A percentile compares a stretch with the other conserved stretches of the same genome.
Evolutionary conservation across 2,888 invertebrate species (phyloP).

Genomic region (Ditula angustiorana): DNA sequence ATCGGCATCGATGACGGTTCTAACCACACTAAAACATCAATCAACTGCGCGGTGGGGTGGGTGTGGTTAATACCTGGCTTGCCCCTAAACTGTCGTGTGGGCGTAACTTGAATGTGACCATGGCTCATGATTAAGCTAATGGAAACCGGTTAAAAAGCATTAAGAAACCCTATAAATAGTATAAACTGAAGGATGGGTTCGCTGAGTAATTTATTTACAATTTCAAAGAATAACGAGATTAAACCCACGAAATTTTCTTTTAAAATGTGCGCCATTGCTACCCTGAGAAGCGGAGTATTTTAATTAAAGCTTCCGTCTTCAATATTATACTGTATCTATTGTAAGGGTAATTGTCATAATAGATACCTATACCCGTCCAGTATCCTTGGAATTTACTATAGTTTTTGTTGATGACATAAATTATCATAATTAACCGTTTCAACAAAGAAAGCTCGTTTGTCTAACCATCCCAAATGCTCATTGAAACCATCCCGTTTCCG

Average conservation of each 20-base stretch:
- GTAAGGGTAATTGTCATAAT: background rate
- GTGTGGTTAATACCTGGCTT: no score
- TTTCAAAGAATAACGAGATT: constrained; percentile 6
- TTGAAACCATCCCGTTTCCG: background rate
- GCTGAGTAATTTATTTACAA: background rate
- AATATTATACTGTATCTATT: background rate
- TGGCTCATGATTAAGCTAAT: no score
- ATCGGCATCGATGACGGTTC: no score
- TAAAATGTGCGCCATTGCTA: background rate
- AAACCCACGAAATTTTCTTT: constrained; percentile 7
- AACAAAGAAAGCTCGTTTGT: background rate
- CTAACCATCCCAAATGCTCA: background rate
- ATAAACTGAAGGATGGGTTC: background rate
- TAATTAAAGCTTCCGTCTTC: constrained; percentile 18
- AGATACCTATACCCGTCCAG: background rate
- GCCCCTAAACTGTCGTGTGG: no score
- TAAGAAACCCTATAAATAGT: background rate
- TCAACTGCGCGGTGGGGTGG: no score
- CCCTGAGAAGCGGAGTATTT: constrained; percentile 13
- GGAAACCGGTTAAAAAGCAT: no score
- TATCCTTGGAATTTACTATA: background rate
- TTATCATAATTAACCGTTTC: background rate
- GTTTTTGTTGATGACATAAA: background rate
- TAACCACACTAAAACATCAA: no score
- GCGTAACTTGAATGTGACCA: no score